Base-by-base conservation (phyloP, 2,888 invertebrate species). In the Formica aserva region DNA sequence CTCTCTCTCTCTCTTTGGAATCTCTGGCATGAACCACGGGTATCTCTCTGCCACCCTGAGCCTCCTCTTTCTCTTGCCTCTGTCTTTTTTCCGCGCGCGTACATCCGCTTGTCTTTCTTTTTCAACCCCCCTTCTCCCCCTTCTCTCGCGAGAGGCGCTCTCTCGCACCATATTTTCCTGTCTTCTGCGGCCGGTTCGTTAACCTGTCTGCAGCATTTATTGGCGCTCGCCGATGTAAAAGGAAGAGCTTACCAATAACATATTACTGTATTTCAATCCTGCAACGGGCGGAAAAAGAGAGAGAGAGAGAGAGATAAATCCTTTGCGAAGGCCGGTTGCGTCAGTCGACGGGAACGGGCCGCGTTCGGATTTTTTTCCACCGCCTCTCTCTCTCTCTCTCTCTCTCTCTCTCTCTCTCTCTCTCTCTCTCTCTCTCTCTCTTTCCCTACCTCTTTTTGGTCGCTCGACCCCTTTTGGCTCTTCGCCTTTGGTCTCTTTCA, bases 191-290 rank as follows among this genome's bases (percentile, higher is more conserved):
- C 90, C 91, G 93, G 94, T 94, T 94, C 94, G 94, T 94, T 94
- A 94, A 94, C 92, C 94, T 94, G 94, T 94, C 94, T 91, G 91
- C 89, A 90, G 91, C 93, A 93, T 94, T 93, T 94, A 94, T 94
- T 92, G 94, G 92, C 91, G 89, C 90, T 89, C 52, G 91, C 90
- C 90, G 90, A 92, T 91, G 91, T 88, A 91, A 94, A 93, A 92
- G 78, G 91, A 90, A 91, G 89, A 91, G 91, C 91, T 87, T 92
- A 92, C 93, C 93, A 92, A 94, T 93, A 93, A 94, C 93, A 92
- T 92, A 93, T 94, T 93, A 93, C 93, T 92, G 91, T 93, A 91
- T 93, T 94, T 93, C 92, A 93, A 93, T 93, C 91, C 89, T 87
- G 77, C 67, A 89, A 89, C 89, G 88, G 89, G 78, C 72, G 71